Conservation (phyloP, 2,888 invertebrate genomes). For the Acanthosepion pharaonis region DNA sequence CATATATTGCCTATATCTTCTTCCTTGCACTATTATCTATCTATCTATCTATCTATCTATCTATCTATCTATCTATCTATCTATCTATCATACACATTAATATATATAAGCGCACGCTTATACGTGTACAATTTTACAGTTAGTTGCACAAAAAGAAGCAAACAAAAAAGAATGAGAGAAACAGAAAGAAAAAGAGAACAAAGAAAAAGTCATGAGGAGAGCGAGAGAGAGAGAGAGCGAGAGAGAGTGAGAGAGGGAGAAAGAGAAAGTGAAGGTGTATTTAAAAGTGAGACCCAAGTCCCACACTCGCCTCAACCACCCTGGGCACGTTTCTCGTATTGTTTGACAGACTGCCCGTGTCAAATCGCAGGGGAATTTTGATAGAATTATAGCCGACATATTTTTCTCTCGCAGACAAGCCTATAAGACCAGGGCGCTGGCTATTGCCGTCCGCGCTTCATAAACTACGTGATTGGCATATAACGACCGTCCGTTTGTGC, state of each 20-base stretch:
- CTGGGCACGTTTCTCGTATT: slow-evolving; percentile 11
- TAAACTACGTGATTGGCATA: slow-evolving; percentile 33
- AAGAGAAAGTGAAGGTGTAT: not conserved
- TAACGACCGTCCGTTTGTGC: not conserved
- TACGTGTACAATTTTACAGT: no score
- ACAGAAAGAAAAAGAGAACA: not conserved
- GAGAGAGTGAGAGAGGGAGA: not conserved
- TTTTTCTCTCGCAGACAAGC: not conserved
- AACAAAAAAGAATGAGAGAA: not conserved
- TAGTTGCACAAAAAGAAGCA: no score
- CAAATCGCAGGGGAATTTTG: slow-evolving; percentile 6
- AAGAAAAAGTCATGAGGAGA: not conserved
- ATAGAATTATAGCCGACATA: slow-evolving; percentile 33
- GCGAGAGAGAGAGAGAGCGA: not conserved
- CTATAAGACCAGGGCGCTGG: not conserved
- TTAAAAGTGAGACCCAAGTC: not conserved
- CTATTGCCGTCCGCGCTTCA: slow-evolving; percentile 33
- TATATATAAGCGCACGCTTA: no score
- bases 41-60: no score
- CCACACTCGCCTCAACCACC: not conserved
- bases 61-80: no score
- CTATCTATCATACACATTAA: no score
- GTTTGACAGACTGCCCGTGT: slow-evolving; percentile 33
- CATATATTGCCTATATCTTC: no score
- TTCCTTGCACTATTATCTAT: no score